phyloP scores from a whole-genome alignment of 2,888 invertebrate genomes.

The Dendrolimus pini region DNA sequence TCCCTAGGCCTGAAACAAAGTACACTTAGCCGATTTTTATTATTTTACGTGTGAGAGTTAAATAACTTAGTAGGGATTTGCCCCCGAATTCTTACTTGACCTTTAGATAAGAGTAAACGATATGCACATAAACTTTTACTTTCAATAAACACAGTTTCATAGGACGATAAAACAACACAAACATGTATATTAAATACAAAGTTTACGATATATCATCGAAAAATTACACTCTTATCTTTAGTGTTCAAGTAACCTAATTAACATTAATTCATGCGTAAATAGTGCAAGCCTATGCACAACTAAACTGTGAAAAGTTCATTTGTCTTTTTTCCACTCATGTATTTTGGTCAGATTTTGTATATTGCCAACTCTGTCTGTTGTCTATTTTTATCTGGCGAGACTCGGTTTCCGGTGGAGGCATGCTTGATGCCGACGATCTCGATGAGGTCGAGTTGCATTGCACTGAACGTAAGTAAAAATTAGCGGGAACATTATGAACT shows the following conservation, averaged over 20 bases:
- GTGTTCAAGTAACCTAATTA: slow-evolving; percentile 37
- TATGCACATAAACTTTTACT: slow-evolving; percentile 6
- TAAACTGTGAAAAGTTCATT: slow-evolving; percentile 24
- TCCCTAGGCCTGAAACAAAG: too few species aligned
- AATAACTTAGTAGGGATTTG: neutral
- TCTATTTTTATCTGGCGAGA: slow-evolving; percentile 62
- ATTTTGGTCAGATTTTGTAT: slow-evolving; percentile 24
- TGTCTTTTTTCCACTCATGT: slow-evolving; percentile 28
- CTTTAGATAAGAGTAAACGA: too few species aligned
- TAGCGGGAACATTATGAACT: slow-evolving; percentile 29
- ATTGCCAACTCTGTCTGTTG: slow-evolving; percentile 43
- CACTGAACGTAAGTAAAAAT: slow-evolving; percentile 39
- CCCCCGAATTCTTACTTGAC: too few species aligned
- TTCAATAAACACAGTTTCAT: slow-evolving; percentile 10
- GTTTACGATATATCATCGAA: neutral
- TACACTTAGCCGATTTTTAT: too few species aligned
- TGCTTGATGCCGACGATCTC: slow-evolving; percentile 30
- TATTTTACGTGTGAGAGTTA: too few species aligned
- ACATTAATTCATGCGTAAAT: slow-evolving; percentile 30
- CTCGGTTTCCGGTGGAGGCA: slow-evolving; percentile 53
- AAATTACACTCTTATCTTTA: slow-evolving; percentile 18
- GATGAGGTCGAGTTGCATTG: slow-evolving; percentile 34
- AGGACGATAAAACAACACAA: slow-evolving; percentile 6
- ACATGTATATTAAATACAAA: neutral
- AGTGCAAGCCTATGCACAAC: slow-evolving; percentile 23